Evolutionary conservation across 2,888 invertebrate species (phyloP).

Genomic region (Azorinus chamasolen): DNA sequence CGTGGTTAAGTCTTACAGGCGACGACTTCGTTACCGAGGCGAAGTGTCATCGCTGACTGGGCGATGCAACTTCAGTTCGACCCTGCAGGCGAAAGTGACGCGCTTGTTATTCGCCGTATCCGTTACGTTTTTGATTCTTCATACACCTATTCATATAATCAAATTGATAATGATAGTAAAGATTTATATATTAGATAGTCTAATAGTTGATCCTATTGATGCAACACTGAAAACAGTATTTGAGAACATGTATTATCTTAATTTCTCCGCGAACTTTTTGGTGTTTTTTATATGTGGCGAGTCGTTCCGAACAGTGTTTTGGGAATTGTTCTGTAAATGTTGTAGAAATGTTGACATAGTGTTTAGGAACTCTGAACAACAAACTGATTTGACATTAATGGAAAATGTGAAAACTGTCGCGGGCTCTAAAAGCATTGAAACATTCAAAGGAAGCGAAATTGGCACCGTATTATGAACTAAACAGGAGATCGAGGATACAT

Average conservation of each 20-base stretch:
- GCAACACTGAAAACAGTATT: slow-evolving; percentile 48
- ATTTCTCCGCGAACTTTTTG: slow-evolving; percentile 71
- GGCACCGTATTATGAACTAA: no score
- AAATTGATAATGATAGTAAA: slow-evolving; percentile 42
- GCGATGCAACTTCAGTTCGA: neutral
- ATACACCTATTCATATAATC: slow-evolving; percentile 68
- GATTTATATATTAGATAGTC: slow-evolving; percentile 16
- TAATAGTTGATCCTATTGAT: slow-evolving; percentile 20
- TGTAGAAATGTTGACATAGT: no score
- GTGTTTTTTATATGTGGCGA: slow-evolving; percentile 68
- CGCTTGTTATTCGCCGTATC: slow-evolving; percentile 64
- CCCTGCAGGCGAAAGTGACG: slow-evolving; percentile 52
- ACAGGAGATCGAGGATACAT: no score
- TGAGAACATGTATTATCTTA: slow-evolving; percentile 70
- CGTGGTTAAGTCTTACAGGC: no score
- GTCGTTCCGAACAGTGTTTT: slow-evolving; percentile 64
- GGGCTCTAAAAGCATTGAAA: no score
- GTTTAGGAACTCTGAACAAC: no score
- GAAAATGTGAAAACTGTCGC: no score
- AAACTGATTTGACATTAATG: no score
- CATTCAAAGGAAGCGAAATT: no score
- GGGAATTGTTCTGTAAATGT: no score
- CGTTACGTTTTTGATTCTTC: slow-evolving; percentile 61
- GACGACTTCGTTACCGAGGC: no score
- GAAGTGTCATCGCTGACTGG: slow-evolving; percentile 3